Conservation (phyloP, 2,888 invertebrate species). For the Incurvaria masculella region DNA sequence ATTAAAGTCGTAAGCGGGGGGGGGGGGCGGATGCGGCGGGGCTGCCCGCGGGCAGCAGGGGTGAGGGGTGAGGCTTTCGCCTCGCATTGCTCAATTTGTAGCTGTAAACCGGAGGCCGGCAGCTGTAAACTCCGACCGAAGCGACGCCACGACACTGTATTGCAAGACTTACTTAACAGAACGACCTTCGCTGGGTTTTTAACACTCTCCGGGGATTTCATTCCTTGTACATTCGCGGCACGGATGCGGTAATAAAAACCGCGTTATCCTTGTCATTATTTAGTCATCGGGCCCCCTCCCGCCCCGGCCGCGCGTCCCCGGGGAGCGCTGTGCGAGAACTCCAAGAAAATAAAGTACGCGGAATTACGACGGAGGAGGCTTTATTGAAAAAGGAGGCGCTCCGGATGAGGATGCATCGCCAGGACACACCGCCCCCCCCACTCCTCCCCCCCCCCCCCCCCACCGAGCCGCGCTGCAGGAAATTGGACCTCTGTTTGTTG, state of each 20-base stretch:
- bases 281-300: conserved; percentile 44
- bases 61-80: no score
- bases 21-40: no score
- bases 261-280: conserved; percentile 56
- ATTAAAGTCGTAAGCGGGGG: background rate
- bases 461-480: no score
- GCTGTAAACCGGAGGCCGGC: background rate
- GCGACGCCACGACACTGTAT: background rate
- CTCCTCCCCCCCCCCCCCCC: no score
- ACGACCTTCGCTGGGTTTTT: conserved; percentile 52
- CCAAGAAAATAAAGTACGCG: background rate
- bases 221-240: conserved; percentile 52
- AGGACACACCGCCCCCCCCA: background rate
- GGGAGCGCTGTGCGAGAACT: background rate
- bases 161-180: conserved; percentile 22
- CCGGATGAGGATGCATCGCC: background rate
- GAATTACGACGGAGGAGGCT: background rate
- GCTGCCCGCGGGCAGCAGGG: no score
- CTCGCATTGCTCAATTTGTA: no score
- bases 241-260: conserved; percentile 52
- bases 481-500: no score
- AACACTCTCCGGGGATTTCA: conserved; percentile 53
- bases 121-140: background rate
- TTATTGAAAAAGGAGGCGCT: background rate
- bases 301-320: conserved; percentile 15